phyloP scores from a whole-genome alignment of 2,797 vertebrate species.

The Siniperca obscura region DNA sequence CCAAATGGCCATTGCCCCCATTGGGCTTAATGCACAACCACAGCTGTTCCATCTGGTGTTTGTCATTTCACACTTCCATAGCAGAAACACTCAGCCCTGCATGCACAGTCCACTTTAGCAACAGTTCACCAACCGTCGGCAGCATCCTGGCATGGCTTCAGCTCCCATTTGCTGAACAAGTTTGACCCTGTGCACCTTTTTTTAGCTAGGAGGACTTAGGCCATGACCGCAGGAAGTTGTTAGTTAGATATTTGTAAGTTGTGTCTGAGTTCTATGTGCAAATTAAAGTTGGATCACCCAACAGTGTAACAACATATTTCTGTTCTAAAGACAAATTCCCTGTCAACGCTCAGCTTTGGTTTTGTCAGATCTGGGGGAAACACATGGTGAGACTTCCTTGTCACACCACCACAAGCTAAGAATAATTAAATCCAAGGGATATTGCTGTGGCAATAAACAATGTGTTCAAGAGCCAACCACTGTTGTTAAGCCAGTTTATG shows the following conservation, averaged over 20 bases:
- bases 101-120: slow-evolving; percentile 17
- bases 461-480: slow-evolving; percentile 18
- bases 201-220: neutral
- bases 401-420: slow-evolving; percentile 35
- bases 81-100: slow-evolving; percentile 40
- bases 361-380: slow-evolving; percentile 43
- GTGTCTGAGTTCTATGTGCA: neutral
- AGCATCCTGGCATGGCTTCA: slow-evolving; percentile 33
- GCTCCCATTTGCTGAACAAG: slow-evolving; percentile 41
- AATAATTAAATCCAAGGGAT: slow-evolving; percentile 49
- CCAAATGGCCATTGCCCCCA: neutral
- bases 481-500: slow-evolving; percentile 44
- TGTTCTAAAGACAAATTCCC: slow-evolving; percentile 18
- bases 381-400: slow-evolving; percentile 45
- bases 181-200: slow-evolving; percentile 20
- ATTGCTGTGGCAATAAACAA: slow-evolving; percentile 47
- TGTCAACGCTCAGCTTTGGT: slow-evolving; percentile 36
- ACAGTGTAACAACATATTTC: neutral
- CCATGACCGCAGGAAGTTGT: neutral
- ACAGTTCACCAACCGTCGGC: slow-evolving; percentile 20
- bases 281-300: neutral
- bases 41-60: slow-evolving; percentile 42
- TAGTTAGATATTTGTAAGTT: neutral
- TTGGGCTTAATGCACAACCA: slow-evolving; percentile 16
- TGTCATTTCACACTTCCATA: slow-evolving; percentile 58